phyloP scores from a whole-genome alignment of 1,140 invertebrate genomes.

The Caenorhabditis brenneri region DNA sequence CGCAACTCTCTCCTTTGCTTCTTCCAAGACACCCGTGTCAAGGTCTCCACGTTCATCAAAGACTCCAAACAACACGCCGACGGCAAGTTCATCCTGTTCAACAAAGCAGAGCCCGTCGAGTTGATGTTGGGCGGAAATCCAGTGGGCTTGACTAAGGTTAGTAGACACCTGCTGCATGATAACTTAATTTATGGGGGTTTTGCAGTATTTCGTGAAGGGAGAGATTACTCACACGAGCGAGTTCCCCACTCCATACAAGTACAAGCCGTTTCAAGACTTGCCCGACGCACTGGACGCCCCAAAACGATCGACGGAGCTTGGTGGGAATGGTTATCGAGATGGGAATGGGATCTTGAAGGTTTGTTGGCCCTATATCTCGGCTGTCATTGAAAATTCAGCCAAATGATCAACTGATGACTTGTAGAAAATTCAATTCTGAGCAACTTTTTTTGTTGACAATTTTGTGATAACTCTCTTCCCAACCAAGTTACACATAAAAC shows the following conservation, averaged over 20 bases:
- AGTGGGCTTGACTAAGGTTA: neutral
- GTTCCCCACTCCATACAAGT: neutral
- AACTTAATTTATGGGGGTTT: neutral
- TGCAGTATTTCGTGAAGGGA: constrained; percentile 60
- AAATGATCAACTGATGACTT: too few relatives aligned
- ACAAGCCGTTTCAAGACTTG: constrained; percentile 1
- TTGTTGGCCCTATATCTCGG: too few relatives aligned
- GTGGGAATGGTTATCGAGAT: neutral
- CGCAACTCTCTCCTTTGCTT: constrained; percentile 67
- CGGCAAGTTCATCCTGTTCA: constrained; percentile 77
- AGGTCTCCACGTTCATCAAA: constrained; percentile 79
- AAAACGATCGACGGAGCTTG: constrained; percentile 5
- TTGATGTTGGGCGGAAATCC: neutral
- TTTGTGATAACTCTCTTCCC: too few relatives aligned
- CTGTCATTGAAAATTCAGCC: too few relatives aligned
- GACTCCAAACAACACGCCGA: constrained; percentile 82
- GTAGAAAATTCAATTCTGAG: neutral
- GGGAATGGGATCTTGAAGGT: constrained; percentile 18
- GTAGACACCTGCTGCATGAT: neutral
- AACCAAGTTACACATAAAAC: too few relatives aligned
- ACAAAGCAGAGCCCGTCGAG: neutral
- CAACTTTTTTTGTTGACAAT: neutral
- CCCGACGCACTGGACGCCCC: neutral
- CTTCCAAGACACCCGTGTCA: constrained; percentile 71
- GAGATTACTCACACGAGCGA: constrained; percentile 54